A percentile compares a stretch with the other conserved stretches of the same genome.
phyloP scores from a whole-genome alignment of 2,888 invertebrate species.

The Marasmarcha lunaedactyla region DNA sequence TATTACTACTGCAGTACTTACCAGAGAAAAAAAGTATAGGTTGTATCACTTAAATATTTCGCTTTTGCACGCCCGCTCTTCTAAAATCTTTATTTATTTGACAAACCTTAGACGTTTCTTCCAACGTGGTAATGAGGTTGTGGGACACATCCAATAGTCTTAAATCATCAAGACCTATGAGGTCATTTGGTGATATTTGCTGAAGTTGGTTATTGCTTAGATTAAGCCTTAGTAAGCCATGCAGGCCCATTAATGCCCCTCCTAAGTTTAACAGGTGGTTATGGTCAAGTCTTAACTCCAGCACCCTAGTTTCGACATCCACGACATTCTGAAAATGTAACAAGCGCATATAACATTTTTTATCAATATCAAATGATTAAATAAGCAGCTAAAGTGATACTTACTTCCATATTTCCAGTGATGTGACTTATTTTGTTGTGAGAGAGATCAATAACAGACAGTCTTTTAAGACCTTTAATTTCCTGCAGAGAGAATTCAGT shows the following conservation, averaged over 20 bases:
- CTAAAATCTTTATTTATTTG: slow-evolving; percentile 1
- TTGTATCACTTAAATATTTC: not conserved
- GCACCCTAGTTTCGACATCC: slow-evolving; percentile 79
- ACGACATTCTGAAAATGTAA: slow-evolving; percentile 74
- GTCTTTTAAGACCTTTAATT: slow-evolving; percentile 77
- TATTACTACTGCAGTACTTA: too few species aligned
- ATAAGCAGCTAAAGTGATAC: slow-evolving; percentile 14
- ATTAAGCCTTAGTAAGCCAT: slow-evolving; percentile 78
- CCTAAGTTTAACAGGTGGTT: slow-evolving; percentile 79
- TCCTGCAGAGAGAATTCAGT: slow-evolving; percentile 85
- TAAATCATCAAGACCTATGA: slow-evolving; percentile 81
- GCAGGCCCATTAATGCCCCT: slow-evolving; percentile 81
- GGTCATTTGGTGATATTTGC: slow-evolving; percentile 80
- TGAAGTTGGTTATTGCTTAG: slow-evolving; percentile 81
- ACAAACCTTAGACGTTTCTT: slow-evolving; percentile 84
- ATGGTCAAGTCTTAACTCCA: slow-evolving; percentile 79
- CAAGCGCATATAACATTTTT: too few species aligned
- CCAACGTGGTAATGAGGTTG: slow-evolving; percentile 80
- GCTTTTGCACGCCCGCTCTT: slow-evolving; percentile 4
- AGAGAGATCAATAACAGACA: slow-evolving; percentile 82
- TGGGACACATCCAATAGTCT: slow-evolving; percentile 82
- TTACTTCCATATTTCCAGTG: slow-evolving; percentile 75
- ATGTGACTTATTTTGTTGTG: slow-evolving; percentile 78
- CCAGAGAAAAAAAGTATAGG: not conserved
- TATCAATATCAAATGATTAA: not conserved